Evolutionary conservation across 2,888 invertebrate species (phyloP).

Genomic region (Tetrapedia diversipes): DNA sequence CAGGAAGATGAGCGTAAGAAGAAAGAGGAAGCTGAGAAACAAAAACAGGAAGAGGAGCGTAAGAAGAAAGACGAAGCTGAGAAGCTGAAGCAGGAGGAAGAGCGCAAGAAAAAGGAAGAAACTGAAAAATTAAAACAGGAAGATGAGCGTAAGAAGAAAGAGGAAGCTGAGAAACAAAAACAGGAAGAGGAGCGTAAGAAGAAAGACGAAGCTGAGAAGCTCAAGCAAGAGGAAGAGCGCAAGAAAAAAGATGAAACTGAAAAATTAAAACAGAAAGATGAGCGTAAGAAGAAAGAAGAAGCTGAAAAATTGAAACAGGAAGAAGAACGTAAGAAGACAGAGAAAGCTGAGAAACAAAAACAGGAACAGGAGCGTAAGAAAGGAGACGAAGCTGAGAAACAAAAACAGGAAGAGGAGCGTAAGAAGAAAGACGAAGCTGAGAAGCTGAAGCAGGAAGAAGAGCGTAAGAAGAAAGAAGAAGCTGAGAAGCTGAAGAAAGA

Average conservation of each 20-base stretch:
- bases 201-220: slow-evolving; percentile 46
- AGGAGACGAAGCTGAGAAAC: slow-evolving; percentile 38
- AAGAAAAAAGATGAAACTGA: slow-evolving; percentile 42
- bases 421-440: slow-evolving; percentile 75
- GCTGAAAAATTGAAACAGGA: slow-evolving; percentile 61
- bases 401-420: slow-evolving; percentile 72
- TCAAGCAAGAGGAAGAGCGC: slow-evolving; percentile 28
- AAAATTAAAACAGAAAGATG: slow-evolving; percentile 36
- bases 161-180: slow-evolving; percentile 54
- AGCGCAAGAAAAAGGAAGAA: slow-evolving; percentile 66
- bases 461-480: slow-evolving; percentile 61
- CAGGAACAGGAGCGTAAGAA: slow-evolving; percentile 50
- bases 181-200: slow-evolving; percentile 71
- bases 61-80: slow-evolving; percentile 49
- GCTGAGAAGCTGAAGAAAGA: slow-evolving; percentile 49
- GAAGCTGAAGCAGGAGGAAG: slow-evolving; percentile 66
- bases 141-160: slow-evolving; percentile 32
- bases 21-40: slow-evolving; percentile 64
- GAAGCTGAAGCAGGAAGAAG: slow-evolving; percentile 38
- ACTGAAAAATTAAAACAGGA: slow-evolving; percentile 20
- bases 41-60: slow-evolving; percentile 45
- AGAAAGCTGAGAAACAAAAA: slow-evolving; percentile 51
- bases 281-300: slow-evolving; percentile 62
- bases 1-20: slow-evolving; percentile 54
- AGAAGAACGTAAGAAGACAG: slow-evolving; percentile 69